Evolutionary conservation across 2,797 vertebrate species (phyloP), one percentile per base, ranked within the genome.

Genomic region (Darevskia nairensis): DNA sequence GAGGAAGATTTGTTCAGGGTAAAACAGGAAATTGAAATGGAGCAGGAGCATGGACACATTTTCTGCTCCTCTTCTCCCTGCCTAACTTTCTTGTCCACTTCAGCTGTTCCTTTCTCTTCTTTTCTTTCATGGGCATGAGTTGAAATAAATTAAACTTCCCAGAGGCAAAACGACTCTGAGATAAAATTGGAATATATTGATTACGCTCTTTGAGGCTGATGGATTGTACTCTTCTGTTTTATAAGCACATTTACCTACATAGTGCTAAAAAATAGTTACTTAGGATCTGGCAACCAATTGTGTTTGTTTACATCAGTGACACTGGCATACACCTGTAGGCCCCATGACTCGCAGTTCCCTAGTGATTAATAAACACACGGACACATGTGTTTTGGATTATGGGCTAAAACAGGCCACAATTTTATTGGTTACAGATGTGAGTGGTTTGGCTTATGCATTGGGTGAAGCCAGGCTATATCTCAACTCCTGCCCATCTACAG

Each of bases 141-240:
- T 94, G 93, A 97, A 97, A 97, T 96, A 96, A 97, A 97, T 97
- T 96, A 96, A 96, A 96, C 96, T 96, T 97, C 94, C 95, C 94
- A 95, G 94, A 79, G 93, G 96, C 91, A 10, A 96, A 96, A 95
- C 90, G 95, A 94, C 94, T 95, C 94, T 90, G 91, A 95, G 93
- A 96, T 96, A 95, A 96, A 94, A 96, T 96, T 96, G 96, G 95
- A 96, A 96, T 95, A 95, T 97, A 97, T 97, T 95, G 96, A 97
- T 97, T 96, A 97, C 95, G 90, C 95, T 97, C 94, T 95, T 97
- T 96, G 95, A 96, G 94, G 87, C 93, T 97, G 96, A 97, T 96
- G 93, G 95, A 97, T 96, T 95, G 89, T 90, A 95, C 87, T 94
- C 92, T 95, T 92, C 95, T 92, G 93, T 93, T 95, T 96, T 97